phyloP scores from a whole-genome alignment of 2,797 vertebrate species.

The Sebastes miniatus region DNA sequence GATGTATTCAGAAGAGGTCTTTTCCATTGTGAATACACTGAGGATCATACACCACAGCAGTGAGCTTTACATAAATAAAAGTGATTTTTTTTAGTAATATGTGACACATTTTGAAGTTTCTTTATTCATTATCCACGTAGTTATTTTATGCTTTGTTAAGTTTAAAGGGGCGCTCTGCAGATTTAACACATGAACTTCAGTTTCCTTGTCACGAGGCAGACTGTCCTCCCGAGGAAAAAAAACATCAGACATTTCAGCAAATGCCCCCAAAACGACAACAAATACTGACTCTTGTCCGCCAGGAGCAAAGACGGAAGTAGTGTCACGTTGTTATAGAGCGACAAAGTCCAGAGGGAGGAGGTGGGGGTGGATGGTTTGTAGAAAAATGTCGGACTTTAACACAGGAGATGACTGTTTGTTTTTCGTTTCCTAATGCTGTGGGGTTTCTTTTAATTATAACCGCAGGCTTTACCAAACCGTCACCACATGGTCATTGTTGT shows the following conservation, averaged over 20 bases:
- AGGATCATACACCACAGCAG: background rate
- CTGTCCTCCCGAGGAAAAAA: background rate
- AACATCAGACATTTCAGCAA: background rate
- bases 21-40: background rate
- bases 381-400: background rate
- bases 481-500: background rate
- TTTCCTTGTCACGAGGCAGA: no score
- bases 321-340: background rate
- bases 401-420: background rate
- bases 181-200: background rate
- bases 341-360: background rate
- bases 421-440: background rate
- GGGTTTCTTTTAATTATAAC: background rate
- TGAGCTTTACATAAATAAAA: conserved; percentile 3
- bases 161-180: background rate
- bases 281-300: background rate
- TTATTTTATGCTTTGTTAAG: background rate
- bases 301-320: background rate
- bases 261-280: background rate
- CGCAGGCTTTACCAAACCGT: rapidly evolving
- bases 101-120: background rate
- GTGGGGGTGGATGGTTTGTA: background rate
- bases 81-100: background rate
- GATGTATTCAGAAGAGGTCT: conserved; percentile 7
- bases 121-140: background rate